A percentile compares a stretch with the other conserved stretches of the same genome.
Conservation (phyloP, 2,888 invertebrate species). For the Neoaliturus tenellus region DNA sequence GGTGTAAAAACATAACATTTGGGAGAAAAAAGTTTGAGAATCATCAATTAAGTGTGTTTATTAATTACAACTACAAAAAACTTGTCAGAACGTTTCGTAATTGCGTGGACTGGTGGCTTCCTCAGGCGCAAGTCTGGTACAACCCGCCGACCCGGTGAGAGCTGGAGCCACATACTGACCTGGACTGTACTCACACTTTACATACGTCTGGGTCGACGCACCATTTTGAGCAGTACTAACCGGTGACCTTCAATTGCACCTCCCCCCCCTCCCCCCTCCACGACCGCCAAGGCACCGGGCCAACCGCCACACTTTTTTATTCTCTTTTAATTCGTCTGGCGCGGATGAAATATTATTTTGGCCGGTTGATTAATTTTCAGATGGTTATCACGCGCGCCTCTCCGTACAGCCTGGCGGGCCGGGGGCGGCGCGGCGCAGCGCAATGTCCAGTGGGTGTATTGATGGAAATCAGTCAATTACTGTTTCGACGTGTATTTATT, state of each 20-base stretch:
- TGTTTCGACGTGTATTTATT: too few species aligned
- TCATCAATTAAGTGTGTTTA: too few species aligned
- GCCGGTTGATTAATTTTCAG: slow-evolving; percentile 34
- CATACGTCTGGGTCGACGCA: slow-evolving; percentile 55
- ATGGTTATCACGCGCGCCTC: slow-evolving; percentile 20
- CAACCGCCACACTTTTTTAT: slow-evolving; percentile 41
- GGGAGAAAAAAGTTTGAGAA: too few species aligned
- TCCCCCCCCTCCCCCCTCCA: neutral
- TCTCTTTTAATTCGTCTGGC: slow-evolving; percentile 43
- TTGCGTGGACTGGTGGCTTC: too few species aligned
- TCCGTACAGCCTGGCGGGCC: neutral
- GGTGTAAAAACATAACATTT: too few species aligned
- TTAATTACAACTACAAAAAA: too few species aligned
- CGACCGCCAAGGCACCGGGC: neutral
- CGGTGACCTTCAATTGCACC: slow-evolving; percentile 54
- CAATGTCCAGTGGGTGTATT: neutral
- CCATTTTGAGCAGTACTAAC: slow-evolving; percentile 54
- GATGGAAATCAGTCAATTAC: too few species aligned
- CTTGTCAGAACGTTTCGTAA: too few species aligned
- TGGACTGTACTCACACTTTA: slow-evolving; percentile 53
- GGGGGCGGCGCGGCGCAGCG: neutral
- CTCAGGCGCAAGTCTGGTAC: too few species aligned
- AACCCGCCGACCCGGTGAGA: neutral
- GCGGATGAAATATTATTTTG: slow-evolving; percentile 35
- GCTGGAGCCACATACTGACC: neutral